phyloP scores from a whole-genome alignment of 2,797 vertebrate species.

The Macrochelys suwanniensis region DNA sequence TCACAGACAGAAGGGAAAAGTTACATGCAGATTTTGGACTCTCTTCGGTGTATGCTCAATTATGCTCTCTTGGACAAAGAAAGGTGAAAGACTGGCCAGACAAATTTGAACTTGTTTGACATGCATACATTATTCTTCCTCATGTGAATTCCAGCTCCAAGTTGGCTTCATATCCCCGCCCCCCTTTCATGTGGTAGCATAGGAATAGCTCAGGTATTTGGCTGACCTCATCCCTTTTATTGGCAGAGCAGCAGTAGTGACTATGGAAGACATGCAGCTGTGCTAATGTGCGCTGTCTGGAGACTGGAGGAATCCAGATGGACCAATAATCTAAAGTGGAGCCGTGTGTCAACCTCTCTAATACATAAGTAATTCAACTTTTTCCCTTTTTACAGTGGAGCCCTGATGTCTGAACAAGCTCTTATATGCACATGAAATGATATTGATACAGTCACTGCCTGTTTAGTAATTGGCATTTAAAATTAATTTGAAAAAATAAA shows the following conservation, averaged over 20 bases:
- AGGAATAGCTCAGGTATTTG: not conserved
- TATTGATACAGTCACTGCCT: not conserved
- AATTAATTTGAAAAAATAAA: no score
- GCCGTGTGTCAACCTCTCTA: not conserved
- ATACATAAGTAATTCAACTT: not conserved
- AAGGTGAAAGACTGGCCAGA: not conserved
- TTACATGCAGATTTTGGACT: not conserved
- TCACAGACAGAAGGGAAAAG: not conserved
- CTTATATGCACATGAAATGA: not conserved
- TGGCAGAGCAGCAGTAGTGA: not conserved
- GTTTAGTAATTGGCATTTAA: not conserved
- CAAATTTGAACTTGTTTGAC: not conserved
- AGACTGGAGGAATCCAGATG: not conserved
- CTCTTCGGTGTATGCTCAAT: not conserved
- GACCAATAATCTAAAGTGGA: not conserved
- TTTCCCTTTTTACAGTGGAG: not conserved
- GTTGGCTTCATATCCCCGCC: not conserved
- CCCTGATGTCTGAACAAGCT: not conserved
- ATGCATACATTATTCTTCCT: not conserved
- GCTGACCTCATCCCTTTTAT: not conserved
- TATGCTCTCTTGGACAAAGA: not conserved
- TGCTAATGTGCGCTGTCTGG: not conserved
- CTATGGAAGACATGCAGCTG: fast-evolving
- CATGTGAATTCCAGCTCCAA: fast-evolving
- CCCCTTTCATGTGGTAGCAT: not conserved